Base-by-base conservation (phyloP, 2,797 vertebrate genomes). In the Basileuterus tristriatus region DNA sequence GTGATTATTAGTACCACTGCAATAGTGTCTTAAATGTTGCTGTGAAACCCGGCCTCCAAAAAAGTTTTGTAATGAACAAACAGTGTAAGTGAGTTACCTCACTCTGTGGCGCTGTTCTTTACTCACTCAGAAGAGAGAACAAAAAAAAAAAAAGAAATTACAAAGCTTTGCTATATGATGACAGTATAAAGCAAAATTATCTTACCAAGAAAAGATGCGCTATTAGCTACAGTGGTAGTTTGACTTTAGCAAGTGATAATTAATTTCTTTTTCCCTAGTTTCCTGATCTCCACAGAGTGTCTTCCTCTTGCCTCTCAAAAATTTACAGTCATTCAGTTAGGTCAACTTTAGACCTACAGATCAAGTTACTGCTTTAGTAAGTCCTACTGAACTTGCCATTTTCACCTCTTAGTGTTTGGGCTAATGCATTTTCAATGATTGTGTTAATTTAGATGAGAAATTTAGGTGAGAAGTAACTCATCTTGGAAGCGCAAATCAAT, bases 351-450 rank as follows among this genome's bases (percentile, higher is more conserved):
- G 55, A 77, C 24, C 32, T 90, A 27, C 9, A 70, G 74, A 95
- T 91, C 43, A 93, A 96, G 70, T 87, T 94, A 94, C 80, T 94
- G 79, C 58, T 89, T 83, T 80, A 78, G 24, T 29, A 94, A 87
- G 69, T 70, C 84, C 27, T 78, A 65, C 47, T 49, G 58, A 95
- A 84, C 36, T 44, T 65, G 12, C 4, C 1, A 3, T 50, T 94
- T 86, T 91, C 58, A 87, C 46, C 65, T 83, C 78, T 91, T 89
- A 49, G 50, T 52, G 79, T 89, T 91, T 72, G 16, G 81, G 63
- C 44, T 93, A 95, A 95, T 91, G 39, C 0, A 0, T 93, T 96
- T 96, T 89, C 90, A 90, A 80, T 72, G 43, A 46, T 43, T 14
- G 0, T 64, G 37, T 74, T 96, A 94, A 95, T 96, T 93, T 91